Base-by-base conservation (phyloP, 2,113 vertebrate genomes). In the Lepus timidus region DNA sequence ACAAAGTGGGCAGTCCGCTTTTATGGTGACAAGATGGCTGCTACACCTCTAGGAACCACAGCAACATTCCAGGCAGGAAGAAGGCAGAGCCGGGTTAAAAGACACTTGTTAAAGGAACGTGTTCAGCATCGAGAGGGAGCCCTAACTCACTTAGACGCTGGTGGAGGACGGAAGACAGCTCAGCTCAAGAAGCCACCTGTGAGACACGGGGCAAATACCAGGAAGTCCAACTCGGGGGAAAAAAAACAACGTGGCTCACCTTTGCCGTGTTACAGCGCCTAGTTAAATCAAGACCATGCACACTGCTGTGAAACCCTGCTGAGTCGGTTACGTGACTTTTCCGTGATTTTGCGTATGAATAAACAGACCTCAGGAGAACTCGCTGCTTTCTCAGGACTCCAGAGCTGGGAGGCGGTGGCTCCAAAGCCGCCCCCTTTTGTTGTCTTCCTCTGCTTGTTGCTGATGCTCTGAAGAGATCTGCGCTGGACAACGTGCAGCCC, bases 111-210 rank as follows among this genome's bases (percentile, higher is more conserved):
- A 85, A 71, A 49, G 33, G 67, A 11, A 6, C 22, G 58, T 4
- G 70, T 61, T 68, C 27, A 39, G 31, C 75, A 75, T 71, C 62
- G 23, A 85, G 22, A 76, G 82, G 73, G 88, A 95, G 70, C 16
- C 22, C 62, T 44, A 71, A 76, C 39, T 62, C 64, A 36, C 19
- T 49, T 13, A 10, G 33, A 39, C 14, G 6, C 9, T 33, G 10
- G 9, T 73, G n/a, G 71, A 70, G 33, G 31, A 12, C 51, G 55
- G 14, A 75, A 31, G 52, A 29, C 86, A 70, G 90, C 74, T 61
- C 87, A 85, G 25, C 13, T 87, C 79, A 86, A 65, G 6, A 84
- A 94, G 31, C 23, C 70, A 39, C n/a, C 78, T 83, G 36, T 71
- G 39, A 93, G 94, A 94, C 31, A 36, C 44, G 29, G 36, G n/a